These are phyloP conservation scores for Ploceus nigricollis DNA, from an alignment of 2,113 vertebrate genomes.

Conservation along the genomic window DNA sequence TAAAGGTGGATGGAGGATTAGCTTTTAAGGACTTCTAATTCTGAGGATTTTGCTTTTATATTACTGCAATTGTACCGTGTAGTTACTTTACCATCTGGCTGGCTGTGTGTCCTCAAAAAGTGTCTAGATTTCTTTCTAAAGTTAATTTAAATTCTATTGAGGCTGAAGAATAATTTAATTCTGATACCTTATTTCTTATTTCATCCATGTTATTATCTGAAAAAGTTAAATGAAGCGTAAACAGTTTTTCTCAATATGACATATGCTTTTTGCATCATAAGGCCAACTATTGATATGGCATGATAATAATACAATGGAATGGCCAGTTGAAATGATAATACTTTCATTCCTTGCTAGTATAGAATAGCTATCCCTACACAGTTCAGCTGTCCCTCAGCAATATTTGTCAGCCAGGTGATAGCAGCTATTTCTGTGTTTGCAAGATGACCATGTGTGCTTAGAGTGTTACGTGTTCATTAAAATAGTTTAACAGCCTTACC, in stretches of 20 bases:
- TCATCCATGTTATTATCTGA: neutral
- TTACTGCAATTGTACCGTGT: rapidly evolving
- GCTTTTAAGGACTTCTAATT: neutral
- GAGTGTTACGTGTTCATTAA: conserved; percentile 30
- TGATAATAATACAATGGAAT: conserved; percentile 64
- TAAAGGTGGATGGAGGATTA: neutral
- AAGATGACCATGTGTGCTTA: conserved; percentile 11
- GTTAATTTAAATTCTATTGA: neutral
- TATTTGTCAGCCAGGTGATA: conserved; percentile 58
- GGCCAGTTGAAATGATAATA: conserved; percentile 55
- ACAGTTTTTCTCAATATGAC: neutral
- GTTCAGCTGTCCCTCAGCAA: conserved; percentile 64
- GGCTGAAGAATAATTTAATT: neutral
- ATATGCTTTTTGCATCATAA: conserved; percentile 36
- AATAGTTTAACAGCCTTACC: conserved; percentile 2
- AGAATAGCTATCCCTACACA: conserved; percentile 36
- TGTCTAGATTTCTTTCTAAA: neutral
- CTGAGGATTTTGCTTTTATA: neutral
- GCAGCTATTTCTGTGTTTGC: conserved; percentile 67
- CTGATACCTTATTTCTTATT: neutral
- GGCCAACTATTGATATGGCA: conserved; percentile 9
- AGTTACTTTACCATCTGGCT: neutral
- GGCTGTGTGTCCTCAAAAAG: neutral
- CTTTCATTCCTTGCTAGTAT: conserved; percentile 50
- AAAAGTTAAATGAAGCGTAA: neutral